Conservation (phyloP, 37 sponge, comb jelly and placozoan species). For the Tethya wilhelma region DNA sequence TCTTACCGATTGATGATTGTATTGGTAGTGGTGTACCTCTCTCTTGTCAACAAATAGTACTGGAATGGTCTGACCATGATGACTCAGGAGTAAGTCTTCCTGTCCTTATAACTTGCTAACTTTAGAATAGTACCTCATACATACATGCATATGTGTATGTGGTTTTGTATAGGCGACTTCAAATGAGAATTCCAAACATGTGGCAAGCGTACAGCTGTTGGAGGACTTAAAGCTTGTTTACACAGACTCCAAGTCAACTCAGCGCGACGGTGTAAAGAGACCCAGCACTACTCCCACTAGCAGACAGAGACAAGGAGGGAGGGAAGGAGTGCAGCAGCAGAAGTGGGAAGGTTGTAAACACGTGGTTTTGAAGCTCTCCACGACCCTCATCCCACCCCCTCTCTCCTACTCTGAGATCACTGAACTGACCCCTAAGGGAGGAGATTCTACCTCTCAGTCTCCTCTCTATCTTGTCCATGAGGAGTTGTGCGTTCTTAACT, state of each 20-base stretch:
- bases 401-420: neutral
- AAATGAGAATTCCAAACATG: neutral
- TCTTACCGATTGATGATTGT: slow-evolving; percentile 3
- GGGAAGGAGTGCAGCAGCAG: neutral
- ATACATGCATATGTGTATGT: too few species aligned
- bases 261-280: neutral
- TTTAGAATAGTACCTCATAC: too few species aligned
- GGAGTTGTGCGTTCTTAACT: slow-evolving; percentile 13
- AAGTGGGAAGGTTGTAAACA: neutral
- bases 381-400: slow-evolving; percentile 23
- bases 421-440: neutral
- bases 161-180: too few species aligned
- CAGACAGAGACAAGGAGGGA: neutral
- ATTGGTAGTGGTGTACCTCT: neutral
- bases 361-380: neutral
- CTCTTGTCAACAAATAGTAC: neutral
- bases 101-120: too few species aligned
- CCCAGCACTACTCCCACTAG: neutral
- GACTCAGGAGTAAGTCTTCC: neutral
- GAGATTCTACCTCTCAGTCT: neutral
- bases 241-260: neutral
- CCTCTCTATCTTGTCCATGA: slow-evolving; percentile 8
- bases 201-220: neutral
- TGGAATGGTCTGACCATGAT: too few species aligned
- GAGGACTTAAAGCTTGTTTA: neutral